Evolutionary conservation across 2,888 invertebrate genomes (phyloP).

Genomic region (Caenorhabditis virilis): DNA sequence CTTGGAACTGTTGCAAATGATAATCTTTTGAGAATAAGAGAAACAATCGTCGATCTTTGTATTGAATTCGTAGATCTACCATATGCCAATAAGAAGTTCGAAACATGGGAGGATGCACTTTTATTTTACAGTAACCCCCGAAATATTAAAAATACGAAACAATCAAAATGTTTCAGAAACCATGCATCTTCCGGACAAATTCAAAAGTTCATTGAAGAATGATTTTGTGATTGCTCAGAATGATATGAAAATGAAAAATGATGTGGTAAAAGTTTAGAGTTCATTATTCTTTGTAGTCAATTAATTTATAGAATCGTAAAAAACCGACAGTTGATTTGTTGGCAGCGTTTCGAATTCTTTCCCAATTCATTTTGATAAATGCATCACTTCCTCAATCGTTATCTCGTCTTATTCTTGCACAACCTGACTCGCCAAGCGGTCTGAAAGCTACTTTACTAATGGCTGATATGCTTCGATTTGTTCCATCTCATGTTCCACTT

Average conservation of each 20-base stretch:
- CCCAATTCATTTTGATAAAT: slow-evolving; percentile 56
- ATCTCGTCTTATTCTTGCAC: slow-evolving; percentile 55
- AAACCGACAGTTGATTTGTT: slow-evolving; percentile 50
- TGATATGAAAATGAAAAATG: slow-evolving; percentile 37
- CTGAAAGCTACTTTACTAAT: slow-evolving; percentile 64
- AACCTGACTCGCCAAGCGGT: slow-evolving; percentile 57
- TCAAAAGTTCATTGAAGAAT: slow-evolving; percentile 47
- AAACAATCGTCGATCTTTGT: slow-evolving; percentile 58
- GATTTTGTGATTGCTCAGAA: slow-evolving; percentile 63
- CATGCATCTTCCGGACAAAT: slow-evolving; percentile 39
- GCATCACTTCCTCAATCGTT: slow-evolving; percentile 59
- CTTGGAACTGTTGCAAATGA: slow-evolving; percentile 49
- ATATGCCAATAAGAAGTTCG: slow-evolving; percentile 55
- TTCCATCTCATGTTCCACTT: slow-evolving; percentile 55
- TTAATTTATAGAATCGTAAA: slow-evolving; percentile 1
- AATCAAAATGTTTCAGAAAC: slow-evolving; percentile 33
- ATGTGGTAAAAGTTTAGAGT: slow-evolving; percentile 26
- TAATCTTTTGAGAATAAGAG: slow-evolving; percentile 52
- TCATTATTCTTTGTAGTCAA: neutral
- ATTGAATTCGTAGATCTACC: slow-evolving; percentile 62
- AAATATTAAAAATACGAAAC: neutral
- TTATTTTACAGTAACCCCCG: slow-evolving; percentile 49
- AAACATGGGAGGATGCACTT: slow-evolving; percentile 57
- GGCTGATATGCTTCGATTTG: slow-evolving; percentile 57
- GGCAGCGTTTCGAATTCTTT: slow-evolving; percentile 55